These are phyloP conservation scores for Thalpophila matura DNA, from an alignment of 2,888 invertebrate species.

Conservation along the genomic window DNA sequence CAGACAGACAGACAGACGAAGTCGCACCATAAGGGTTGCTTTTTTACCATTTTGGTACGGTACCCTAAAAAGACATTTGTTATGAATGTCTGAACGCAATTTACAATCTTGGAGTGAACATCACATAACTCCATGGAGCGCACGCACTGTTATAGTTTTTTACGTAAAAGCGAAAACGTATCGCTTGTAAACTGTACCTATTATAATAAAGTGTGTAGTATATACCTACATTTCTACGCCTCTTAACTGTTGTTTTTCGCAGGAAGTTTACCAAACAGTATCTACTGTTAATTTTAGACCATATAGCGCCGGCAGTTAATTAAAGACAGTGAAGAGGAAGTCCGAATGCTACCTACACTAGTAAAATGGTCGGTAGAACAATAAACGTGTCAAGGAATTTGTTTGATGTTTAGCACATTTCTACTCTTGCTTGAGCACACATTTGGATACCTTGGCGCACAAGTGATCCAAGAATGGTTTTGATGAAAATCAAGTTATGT, in stretches of 20 bases:
- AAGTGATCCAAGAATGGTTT: no score
- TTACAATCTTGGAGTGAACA: conserved; percentile 13
- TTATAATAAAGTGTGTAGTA: not conserved
- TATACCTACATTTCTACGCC: not conserved
- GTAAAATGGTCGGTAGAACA: conserved; percentile 14
- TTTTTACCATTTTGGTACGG: no score
- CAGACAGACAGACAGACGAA: no score
- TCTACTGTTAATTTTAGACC: conserved; percentile 21
- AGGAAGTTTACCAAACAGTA: conserved; percentile 8
- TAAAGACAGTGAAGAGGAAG: conserved; percentile 19
- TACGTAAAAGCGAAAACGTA: conserved; percentile 34
- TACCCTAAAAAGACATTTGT: no score
- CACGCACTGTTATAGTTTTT: conserved; percentile 28
- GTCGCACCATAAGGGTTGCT: no score
- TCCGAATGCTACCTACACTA: conserved; percentile 9
- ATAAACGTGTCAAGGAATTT: conserved; percentile 26
- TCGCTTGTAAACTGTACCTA: conserved; percentile 4
- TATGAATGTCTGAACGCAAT: conserved; percentile 16
- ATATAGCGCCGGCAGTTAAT: conserved; percentile 23
- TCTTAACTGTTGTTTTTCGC: not conserved
- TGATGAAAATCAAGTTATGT: no score
- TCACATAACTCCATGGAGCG: conserved; percentile 23
- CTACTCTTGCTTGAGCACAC: no score
- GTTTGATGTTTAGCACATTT: conserved; percentile 15
- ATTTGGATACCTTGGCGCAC: no score